Base-by-base conservation (phyloP, 2,797 vertebrate genomes). In the Falco berigora region DNA sequence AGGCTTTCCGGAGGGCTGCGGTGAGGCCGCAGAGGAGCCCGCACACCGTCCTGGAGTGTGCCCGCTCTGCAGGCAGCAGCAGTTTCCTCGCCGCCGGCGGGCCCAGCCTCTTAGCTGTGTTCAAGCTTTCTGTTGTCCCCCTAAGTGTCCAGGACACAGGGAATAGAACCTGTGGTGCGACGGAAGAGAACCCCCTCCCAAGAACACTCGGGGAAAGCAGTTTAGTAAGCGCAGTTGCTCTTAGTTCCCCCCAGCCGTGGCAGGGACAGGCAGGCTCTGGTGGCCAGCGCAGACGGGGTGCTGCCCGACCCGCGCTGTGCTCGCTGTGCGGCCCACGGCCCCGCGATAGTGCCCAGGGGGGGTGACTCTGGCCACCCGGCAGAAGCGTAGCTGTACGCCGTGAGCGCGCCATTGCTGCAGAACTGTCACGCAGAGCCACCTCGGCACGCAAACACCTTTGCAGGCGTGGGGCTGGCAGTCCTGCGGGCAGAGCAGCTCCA, bases 381-480 rank as follows among this genome's bases (percentile, higher is more conserved):
- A 79, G 36, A 12, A 53, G 50, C 3, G 18, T 5, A 1, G 14
- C 0, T 25, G 62, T 38, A 8, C 44, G 56, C 61, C 0, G 0
- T 3, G 36, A 52, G 53, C 2, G 58, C 34, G 7, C 4, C 42
- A 1, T 14, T 49, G 76, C 75, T 38, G 1, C 76, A 11, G 44
- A 63, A 2, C 9, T 5, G 46, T 16, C 40, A 19, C 59, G 42
- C 24, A 5, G 66, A 21, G 22, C n/a, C 81, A 52, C 49, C 56
- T 6, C 3, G 36, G 63, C 12, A 5, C 4, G 23, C 49, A 22
- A 7, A 13, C 7, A 46, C 30, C 1, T 10, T 9, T 52, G 23
- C 73, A 28, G 52, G 5, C 0, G 32, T 8, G 27, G 34, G 32
- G 28, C 22, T 58, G 38, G 47, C 53, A 36, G 66, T 19, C 59